Conservation (phyloP, 1,140 invertebrate species). For the Procambarus clarkii region DNA sequence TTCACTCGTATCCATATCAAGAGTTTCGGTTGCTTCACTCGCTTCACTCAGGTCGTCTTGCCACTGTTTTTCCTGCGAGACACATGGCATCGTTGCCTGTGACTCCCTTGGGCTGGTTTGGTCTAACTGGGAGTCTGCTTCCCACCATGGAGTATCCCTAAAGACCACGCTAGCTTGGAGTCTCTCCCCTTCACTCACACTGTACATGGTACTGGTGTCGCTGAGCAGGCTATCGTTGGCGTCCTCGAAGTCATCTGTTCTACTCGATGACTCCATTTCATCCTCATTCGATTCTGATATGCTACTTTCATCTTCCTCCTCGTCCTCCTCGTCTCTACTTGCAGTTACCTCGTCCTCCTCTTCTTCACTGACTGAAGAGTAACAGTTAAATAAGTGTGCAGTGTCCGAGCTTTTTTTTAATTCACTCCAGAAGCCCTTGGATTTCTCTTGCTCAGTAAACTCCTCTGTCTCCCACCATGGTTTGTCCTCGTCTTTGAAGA, state of each 20-base stretch:
- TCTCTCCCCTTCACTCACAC: slow-evolving; percentile 39
- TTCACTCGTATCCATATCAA: neutral
- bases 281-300: slow-evolving; percentile 15
- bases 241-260: slow-evolving; percentile 40
- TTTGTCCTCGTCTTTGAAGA: slow-evolving; percentile 33
- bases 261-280: slow-evolving; percentile 19
- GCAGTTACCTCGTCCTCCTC: neutral
- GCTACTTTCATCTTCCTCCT: slow-evolving; percentile 2
- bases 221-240: slow-evolving; percentile 24
- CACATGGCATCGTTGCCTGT: neutral
- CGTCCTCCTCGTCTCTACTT: neutral
- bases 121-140: neutral
- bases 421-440: neutral
- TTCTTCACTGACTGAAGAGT: neutral
- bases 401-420: slow-evolving; percentile 46
- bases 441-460: neutral
- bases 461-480: slow-evolving; percentile 49
- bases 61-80: slow-evolving; percentile 6
- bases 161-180: neutral
- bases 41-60: slow-evolving; percentile 12
- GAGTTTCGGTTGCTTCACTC: slow-evolving; percentile 25
- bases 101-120: neutral
- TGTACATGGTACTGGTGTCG: slow-evolving; percentile 49
- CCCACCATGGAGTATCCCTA: slow-evolving; percentile 15
- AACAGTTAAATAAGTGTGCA: slow-evolving; percentile 5